Conservation (phyloP, 2,113 vertebrate genomes). For the Podocnemis expansa region DNA sequence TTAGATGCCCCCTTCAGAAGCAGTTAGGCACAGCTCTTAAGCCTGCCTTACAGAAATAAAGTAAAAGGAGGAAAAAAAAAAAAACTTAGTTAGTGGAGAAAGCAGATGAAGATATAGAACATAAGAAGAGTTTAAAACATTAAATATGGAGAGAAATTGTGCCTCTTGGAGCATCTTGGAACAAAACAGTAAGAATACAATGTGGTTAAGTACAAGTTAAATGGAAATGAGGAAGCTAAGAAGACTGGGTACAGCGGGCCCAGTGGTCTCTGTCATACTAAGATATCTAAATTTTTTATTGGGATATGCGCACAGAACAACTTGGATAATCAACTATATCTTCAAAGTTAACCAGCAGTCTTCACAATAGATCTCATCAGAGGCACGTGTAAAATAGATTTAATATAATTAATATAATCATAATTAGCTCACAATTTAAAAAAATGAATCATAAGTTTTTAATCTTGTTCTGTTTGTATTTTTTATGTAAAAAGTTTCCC, state of each 20-base stretch:
- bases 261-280: neutral
- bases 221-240: neutral
- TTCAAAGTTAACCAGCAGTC: constrained; percentile 21
- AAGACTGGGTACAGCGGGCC: neutral
- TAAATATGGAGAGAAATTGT: neutral
- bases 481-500: neutral
- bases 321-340: neutral
- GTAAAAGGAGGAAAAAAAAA: neutral
- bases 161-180: neutral
- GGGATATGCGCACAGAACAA: neutral
- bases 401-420: constrained; percentile 4
- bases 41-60: no score
- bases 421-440: neutral
- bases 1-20: no score
- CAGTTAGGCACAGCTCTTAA: no score
- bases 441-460: neutral
- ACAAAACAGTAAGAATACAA: neutral
- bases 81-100: neutral
- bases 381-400: constrained; percentile 7
- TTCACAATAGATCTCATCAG: neutral
- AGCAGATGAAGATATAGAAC: neutral
- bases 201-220: neutral
- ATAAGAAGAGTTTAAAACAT: neutral
- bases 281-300: neutral
- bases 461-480: neutral